These are phyloP conservation scores for Ophion ventricosus DNA, from an alignment of 2,888 invertebrate species.

Conservation along the genomic window DNA sequence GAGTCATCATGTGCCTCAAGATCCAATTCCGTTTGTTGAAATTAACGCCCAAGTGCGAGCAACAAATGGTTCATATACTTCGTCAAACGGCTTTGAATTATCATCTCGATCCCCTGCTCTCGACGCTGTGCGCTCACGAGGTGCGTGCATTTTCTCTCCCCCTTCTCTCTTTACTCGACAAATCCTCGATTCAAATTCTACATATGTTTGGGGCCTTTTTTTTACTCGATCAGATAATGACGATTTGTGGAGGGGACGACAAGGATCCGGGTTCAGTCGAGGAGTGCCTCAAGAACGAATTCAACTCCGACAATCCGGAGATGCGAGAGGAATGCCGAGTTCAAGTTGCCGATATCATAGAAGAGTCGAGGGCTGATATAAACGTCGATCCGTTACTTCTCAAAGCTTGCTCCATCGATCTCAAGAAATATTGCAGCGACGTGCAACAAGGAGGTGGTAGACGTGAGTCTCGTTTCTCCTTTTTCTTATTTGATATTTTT, in stretches of 20 bases:
- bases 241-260: constrained; percentile 84
- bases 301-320: constrained; percentile 89
- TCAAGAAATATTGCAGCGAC: constrained; percentile 91
- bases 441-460: constrained; percentile 95
- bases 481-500: neutral
- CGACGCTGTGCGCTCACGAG: constrained; percentile 90
- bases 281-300: constrained; percentile 92
- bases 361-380: constrained; percentile 96
- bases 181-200: neutral
- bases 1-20: constrained; percentile 93
- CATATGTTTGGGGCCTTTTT: constrained; percentile 28
- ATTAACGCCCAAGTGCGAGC: constrained; percentile 90
- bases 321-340: constrained; percentile 90
- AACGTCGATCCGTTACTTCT: constrained; percentile 97
- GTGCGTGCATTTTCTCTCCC: constrained; percentile 83
- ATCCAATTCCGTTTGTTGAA: constrained; percentile 90
- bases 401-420: constrained; percentile 93
- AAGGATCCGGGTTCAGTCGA: constrained; percentile 87
- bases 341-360: constrained; percentile 95
- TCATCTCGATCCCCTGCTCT: constrained; percentile 93
- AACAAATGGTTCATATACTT: constrained; percentile 92
- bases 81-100: constrained; percentile 96
- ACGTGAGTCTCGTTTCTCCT: constrained; percentile 86
- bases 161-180: constrained; percentile 46
- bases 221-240: constrained; percentile 80